A percentile compares a stretch with the other conserved stretches of the same genome.
Conservation (phyloP, 2,797 vertebrate species). For the Falco berigora region DNA sequence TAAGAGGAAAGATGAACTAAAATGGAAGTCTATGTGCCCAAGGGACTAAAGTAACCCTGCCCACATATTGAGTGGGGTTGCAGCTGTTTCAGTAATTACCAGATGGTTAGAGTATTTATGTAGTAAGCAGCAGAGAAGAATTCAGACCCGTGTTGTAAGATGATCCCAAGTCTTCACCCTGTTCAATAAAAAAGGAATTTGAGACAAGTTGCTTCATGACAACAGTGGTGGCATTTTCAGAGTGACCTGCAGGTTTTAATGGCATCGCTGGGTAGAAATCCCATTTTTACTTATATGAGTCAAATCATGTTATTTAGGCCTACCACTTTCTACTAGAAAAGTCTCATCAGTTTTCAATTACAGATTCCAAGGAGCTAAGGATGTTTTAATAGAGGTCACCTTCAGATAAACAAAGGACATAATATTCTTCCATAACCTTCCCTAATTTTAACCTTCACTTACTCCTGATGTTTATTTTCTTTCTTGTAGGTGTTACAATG, state of each 20-base stretch:
- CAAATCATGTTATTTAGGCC: background rate
- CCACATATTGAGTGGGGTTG: background rate
- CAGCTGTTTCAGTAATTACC: background rate
- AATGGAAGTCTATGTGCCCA: background rate
- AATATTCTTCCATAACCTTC: background rate
- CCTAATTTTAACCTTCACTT: background rate
- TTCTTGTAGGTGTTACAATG: background rate
- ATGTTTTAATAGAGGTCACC: background rate
- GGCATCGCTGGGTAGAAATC: background rate
- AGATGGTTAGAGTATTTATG: background rate
- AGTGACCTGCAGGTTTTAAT: background rate
- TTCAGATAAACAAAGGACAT: background rate
- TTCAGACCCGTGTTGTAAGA: background rate
- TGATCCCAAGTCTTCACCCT: background rate
- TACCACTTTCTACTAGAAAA: background rate
- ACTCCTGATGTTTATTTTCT: background rate
- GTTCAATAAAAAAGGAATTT: background rate
- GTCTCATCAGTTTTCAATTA: slow-evolving; percentile 16
- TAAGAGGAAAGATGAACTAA: background rate
- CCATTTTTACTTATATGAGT: background rate
- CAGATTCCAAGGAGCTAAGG: background rate
- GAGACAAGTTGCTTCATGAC: background rate
- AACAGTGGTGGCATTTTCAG: background rate
- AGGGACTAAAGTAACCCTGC: background rate
- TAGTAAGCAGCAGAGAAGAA: background rate